phyloP scores from a whole-genome alignment of 2,113 vertebrate genomes.

The Bettongia penicillata region DNA sequence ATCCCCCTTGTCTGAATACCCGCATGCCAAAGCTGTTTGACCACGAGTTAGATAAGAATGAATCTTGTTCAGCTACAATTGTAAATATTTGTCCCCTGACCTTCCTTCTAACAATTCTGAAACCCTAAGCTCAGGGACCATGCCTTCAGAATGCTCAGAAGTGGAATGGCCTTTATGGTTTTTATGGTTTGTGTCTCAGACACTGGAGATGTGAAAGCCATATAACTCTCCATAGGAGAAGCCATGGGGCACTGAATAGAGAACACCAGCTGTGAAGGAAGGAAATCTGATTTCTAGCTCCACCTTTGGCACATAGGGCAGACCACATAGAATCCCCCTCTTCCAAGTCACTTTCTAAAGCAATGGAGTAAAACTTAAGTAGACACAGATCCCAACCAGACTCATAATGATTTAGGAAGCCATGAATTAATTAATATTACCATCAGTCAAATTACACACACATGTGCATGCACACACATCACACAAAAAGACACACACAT shows the following conservation, averaged over 20 bases:
- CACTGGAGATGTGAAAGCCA: background rate
- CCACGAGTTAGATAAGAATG: background rate
- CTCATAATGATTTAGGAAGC: background rate
- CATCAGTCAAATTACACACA: background rate
- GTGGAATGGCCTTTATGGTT: background rate
- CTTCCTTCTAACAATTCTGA: background rate
- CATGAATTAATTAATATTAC: background rate
- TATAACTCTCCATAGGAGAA: background rate
- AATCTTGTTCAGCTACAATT: background rate
- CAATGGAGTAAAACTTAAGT: background rate
- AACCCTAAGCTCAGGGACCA: background rate
- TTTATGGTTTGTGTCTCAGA: background rate
- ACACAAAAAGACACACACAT: too few species aligned
- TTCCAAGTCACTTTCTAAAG: background rate
- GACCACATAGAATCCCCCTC: background rate
- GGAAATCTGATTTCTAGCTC: background rate
- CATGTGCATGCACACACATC: too few species aligned
- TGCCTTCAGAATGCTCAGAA: background rate
- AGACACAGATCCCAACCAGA: background rate
- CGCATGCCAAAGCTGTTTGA: background rate
- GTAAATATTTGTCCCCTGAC: background rate
- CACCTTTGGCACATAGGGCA: background rate
- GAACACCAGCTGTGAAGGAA: accelerated
- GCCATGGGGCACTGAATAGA: background rate
- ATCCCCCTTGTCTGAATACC: background rate